These are phyloP conservation scores for Strigamia crassipes DNA, from an alignment of 2,888 invertebrate genomes.

Conservation along the genomic window DNA sequence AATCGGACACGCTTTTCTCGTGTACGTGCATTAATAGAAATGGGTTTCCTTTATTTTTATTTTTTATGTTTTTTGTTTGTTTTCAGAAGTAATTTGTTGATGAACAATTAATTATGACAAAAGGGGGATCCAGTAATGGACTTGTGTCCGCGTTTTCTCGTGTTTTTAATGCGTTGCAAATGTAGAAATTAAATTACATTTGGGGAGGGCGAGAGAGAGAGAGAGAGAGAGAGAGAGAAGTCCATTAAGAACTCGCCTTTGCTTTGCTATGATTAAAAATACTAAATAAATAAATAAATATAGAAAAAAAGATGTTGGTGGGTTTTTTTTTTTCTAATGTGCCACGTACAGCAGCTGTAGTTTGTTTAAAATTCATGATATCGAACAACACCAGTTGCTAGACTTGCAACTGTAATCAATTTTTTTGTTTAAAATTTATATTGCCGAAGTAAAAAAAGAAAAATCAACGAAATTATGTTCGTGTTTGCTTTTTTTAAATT, in stretches of 20 bases:
- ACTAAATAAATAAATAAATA: not conserved
- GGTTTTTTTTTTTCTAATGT: not conserved
- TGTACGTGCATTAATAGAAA: not conserved
- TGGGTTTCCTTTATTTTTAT: not conserved
- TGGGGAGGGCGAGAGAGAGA: not conserved
- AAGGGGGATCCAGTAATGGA: constrained; percentile 10
- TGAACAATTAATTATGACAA: constrained; percentile 38
- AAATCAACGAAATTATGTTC: not conserved
- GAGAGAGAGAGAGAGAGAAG: not conserved
- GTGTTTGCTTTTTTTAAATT: constrained; percentile 12
- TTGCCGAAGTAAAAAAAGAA: not conserved
- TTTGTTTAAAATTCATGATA: too few species aligned
- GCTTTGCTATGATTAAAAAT: not conserved
- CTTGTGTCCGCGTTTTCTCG: not conserved
- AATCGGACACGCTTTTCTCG: not conserved
- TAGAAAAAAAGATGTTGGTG: too few species aligned
- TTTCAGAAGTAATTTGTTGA: not conserved
- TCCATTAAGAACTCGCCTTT: not conserved
- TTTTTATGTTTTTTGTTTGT: not conserved
- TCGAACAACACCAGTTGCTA: too few species aligned
- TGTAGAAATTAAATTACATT: constrained; percentile 12
- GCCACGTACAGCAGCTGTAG: too few species aligned
- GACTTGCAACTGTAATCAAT: not conserved
- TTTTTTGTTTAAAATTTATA: not conserved
- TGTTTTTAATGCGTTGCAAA: constrained; percentile 25